Percentiles rank a stretch among this genome's conserved stretches.
Evolutionary conservation across 2,113 vertebrate species (phyloP).

Genomic region (Etia nguti): DNA sequence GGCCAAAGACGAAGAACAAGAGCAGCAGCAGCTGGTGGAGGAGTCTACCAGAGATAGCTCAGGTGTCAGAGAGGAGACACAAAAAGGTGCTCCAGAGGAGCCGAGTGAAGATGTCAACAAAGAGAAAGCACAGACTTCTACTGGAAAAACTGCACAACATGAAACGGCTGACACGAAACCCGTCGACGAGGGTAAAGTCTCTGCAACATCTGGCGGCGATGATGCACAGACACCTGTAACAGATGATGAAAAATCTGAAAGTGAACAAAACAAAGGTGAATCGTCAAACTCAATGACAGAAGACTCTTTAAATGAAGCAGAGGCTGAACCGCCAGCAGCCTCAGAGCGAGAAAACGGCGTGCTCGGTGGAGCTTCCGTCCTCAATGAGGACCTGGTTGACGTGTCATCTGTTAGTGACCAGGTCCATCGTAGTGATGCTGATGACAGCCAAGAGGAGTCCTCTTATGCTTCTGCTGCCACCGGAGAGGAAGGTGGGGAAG

Average conservation of each 20-base stretch:
- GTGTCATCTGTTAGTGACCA: constrained; percentile 53
- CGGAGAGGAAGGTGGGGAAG: constrained; percentile 27
- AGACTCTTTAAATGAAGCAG: constrained; percentile 30
- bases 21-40: not conserved
- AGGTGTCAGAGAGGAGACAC: constrained; percentile 10
- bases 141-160: not conserved
- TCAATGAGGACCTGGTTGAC: constrained; percentile 47
- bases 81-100: not conserved
- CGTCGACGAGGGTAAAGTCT: not conserved
- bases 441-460: constrained; percentile 59
- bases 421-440: constrained; percentile 19
- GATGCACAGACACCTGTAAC: not conserved
- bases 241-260: constrained; percentile 2
- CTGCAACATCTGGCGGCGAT: not conserved
- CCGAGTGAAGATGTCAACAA: not conserved
- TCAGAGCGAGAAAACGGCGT: constrained; percentile 27
- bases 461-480: constrained; percentile 46
- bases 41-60: not conserved
- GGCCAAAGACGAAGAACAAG: constrained; percentile 18
- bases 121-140: not conserved
- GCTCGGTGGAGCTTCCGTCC: constrained; percentile 29
- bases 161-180: not conserved
- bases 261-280: not conserved
- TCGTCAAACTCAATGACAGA: constrained; percentile 3
- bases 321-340: not conserved